These are phyloP conservation scores for Anguilla obscura DNA, from an alignment of 2,797 vertebrate species.

Conservation along the genomic window DNA sequence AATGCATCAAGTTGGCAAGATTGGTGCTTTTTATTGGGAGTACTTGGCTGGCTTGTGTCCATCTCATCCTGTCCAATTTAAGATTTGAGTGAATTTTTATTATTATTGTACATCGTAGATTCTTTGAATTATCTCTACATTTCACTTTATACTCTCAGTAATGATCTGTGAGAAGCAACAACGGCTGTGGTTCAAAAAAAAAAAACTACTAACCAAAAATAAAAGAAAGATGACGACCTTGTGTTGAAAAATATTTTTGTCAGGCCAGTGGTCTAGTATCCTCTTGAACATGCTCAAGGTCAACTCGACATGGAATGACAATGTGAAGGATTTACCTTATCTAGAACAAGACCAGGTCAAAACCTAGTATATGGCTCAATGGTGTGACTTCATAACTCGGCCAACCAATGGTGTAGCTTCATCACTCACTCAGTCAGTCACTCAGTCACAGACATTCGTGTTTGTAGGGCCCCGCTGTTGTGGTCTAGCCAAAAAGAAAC, in stretches of 20 bases:
- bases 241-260: not conserved
- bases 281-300: not conserved
- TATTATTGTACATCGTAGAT: not conserved
- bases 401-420: no score
- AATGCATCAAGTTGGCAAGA: not conserved
- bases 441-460: no score
- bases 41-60: no score
- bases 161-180: not conserved
- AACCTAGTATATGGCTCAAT: no score
- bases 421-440: no score
- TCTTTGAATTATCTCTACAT: not conserved
- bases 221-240: not conserved
- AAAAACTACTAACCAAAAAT: not conserved
- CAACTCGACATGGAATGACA: not conserved
- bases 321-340: not conserved
- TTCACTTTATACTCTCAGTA: not conserved
- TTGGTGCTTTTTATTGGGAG: not conserved
- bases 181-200: not conserved
- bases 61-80: not conserved
- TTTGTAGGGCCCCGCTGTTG: no score
- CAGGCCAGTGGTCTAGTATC: not conserved
- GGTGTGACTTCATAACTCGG: no score
- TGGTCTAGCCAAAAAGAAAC: not conserved
- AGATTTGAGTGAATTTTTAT: not conserved
- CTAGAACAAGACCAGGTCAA: not conserved